Evolutionary conservation across 2,888 invertebrate species (phyloP), one percentile per base, ranked within the genome.

Genomic region (Lasiommata megera): DNA sequence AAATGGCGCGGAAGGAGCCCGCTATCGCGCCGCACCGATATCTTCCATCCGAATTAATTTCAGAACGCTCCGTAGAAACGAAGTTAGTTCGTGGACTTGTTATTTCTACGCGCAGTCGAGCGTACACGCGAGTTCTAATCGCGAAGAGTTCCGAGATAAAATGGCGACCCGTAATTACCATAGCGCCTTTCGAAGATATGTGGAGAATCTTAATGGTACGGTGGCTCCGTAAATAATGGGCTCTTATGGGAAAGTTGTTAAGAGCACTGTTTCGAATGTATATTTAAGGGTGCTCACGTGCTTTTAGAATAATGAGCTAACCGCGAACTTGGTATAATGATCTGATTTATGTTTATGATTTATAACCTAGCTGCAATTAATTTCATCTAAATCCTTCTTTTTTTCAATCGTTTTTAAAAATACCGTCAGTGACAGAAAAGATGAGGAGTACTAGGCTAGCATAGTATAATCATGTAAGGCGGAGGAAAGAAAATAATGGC

Each of bases 11-110:
- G 90, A 90, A 90, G 83, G 84, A 84, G 79, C 76, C 74, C 84
- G 87, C 88, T 88, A 90, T 89, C 88, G 79, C 81, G 67, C 79
- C 74, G 72, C 34, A 84, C 86, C 88, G 88, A 89, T 89, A 90
- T 89, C 90, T 90, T 90, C 90, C 90, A 89, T 90, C 86, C 88
- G 89, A 90, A 90, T 90, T 90, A 89, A 89, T 89, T 90, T 89
- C 79, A 78, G 76, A 84, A 81, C 84, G 83, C 73, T 78, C 71
- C 77, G 71, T 75, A 79, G 85, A 84, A 88, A 83, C 86, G 87
- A 88, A 88, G 80, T 79, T 80, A 85, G 82, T 85, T 88, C 87
- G 81, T 77, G 83, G 84, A 88, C 88, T 88, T 90, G 88, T 88
- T 89, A 88, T 88, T 88, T 88, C 85, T 80, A 75, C 79, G 82